Conservation (phyloP, 2,888 invertebrate species). For the Pristionchus japonicus region DNA sequence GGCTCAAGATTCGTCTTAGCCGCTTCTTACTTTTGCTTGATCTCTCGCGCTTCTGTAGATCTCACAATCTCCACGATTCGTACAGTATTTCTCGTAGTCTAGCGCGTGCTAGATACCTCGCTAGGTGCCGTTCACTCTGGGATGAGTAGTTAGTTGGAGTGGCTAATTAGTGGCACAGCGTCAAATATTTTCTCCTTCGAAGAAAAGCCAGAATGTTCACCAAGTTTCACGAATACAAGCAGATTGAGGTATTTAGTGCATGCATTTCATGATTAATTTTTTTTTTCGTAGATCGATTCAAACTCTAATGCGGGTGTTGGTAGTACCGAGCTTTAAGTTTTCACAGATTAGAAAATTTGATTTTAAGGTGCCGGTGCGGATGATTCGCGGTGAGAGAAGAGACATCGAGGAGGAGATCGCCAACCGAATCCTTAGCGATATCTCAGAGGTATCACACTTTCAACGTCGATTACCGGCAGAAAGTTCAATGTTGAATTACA, state of each 20-base stretch:
- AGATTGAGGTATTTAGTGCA: neutral
- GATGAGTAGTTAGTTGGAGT: neutral
- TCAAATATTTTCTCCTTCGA: slow-evolving; percentile 12
- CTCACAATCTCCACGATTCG: neutral
- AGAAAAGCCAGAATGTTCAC: slow-evolving; percentile 28
- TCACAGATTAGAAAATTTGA: neutral
- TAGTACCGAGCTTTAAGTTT: neutral
- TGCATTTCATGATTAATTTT: neutral
- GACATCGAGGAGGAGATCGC: slow-evolving; percentile 75
- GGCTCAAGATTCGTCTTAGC: neutral
- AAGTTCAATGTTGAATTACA: too few species aligned
- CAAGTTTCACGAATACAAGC: slow-evolving; percentile 43
- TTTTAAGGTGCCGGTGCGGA: slow-evolving; percentile 63
- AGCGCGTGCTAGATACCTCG: neutral
- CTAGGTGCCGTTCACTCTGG: neutral
- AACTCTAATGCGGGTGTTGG: too few species aligned
- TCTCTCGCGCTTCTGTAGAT: slow-evolving; percentile 15
- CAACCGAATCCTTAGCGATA: slow-evolving; percentile 74
- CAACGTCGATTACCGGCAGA: too few species aligned
- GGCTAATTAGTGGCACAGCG: neutral
- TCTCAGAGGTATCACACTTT: slow-evolving; percentile 71
- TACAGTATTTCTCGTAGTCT: neutral
- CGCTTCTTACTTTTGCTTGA: neutral
- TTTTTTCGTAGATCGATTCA: neutral
- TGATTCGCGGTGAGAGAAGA: slow-evolving; percentile 71